phyloP scores from a whole-genome alignment of 2,888 invertebrate genomes.

The Physocephala rufipes region DNA sequence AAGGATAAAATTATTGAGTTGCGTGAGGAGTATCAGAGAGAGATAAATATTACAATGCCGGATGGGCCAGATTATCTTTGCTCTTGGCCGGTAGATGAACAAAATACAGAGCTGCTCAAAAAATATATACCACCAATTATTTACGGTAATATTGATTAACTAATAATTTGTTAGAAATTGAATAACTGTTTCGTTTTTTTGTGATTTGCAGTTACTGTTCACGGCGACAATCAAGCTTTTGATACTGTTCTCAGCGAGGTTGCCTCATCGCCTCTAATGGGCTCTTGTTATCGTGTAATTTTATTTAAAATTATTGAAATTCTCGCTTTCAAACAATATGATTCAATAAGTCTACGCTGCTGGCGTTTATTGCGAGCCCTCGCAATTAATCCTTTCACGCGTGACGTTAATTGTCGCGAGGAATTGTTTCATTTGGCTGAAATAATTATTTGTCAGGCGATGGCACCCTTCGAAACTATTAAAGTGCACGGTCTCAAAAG shows the following conservation, averaged over 20 bases:
- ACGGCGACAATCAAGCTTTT: slow-evolving; percentile 53
- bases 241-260: slow-evolving; percentile 52
- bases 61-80: slow-evolving; percentile 53
- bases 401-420: slow-evolving; percentile 56
- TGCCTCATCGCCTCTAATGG: slow-evolving; percentile 58
- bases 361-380: slow-evolving; percentile 61
- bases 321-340: slow-evolving; percentile 61
- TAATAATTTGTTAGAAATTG: neutral
- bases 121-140: slow-evolving; percentile 57
- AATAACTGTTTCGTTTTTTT: neutral
- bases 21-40: slow-evolving; percentile 62
- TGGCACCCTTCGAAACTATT: slow-evolving; percentile 61
- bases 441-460: slow-evolving; percentile 60
- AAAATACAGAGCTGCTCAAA: slow-evolving; percentile 52
- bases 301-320: slow-evolving; percentile 61
- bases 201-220: slow-evolving; percentile 51
- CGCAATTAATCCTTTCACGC: slow-evolving; percentile 56
- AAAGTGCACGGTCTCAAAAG: slow-evolving; percentile 45
- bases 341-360: slow-evolving; percentile 57
- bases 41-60: slow-evolving; percentile 51
- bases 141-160: slow-evolving; percentile 49
- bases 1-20: slow-evolving; percentile 63
- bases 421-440: slow-evolving; percentile 63
- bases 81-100: slow-evolving; percentile 58
- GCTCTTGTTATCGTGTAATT: slow-evolving; percentile 59